Evolutionary conservation across 2,888 invertebrate genomes (phyloP).

Genomic region (Hirtodrosophila alboralis): DNA sequence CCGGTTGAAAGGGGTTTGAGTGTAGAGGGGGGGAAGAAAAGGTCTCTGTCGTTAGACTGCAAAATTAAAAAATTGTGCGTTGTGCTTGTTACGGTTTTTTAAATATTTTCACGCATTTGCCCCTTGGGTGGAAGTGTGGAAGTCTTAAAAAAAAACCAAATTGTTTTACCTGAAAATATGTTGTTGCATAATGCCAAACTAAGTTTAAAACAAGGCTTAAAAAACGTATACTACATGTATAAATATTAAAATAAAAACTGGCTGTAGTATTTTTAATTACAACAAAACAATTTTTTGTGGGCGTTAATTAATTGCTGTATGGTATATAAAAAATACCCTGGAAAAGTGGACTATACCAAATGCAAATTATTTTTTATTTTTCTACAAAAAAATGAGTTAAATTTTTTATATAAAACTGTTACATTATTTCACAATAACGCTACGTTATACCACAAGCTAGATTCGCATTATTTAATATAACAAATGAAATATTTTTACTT

Average conservation of each 20-base stretch:
- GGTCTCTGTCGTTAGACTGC: constrained; percentile 5
- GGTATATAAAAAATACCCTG: constrained; percentile 10
- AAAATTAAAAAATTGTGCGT: constrained; percentile 33
- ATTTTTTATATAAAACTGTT: too few species aligned
- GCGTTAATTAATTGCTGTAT: constrained; percentile 44
- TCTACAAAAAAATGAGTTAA: too few species aligned
- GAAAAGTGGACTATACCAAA: not conserved
- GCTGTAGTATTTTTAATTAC: constrained; percentile 62
- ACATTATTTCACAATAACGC: too few species aligned
- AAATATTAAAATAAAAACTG: constrained; percentile 10
- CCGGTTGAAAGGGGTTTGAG: constrained; percentile 1
- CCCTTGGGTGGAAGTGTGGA: not conserved
- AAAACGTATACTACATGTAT: constrained; percentile 1
- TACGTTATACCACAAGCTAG: too few species aligned
- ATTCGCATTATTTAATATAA: too few species aligned
- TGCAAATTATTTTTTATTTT: too few species aligned
- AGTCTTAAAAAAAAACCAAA: constrained; percentile 9
- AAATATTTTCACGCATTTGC: constrained; percentile 43
- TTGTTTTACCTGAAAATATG: constrained; percentile 13
- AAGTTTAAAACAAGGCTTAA: constrained; percentile 16
- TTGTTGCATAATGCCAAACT: constrained; percentile 56
- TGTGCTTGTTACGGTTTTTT: constrained; percentile 51
- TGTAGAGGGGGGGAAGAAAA: not conserved
- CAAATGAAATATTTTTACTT: not conserved
- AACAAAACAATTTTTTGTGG: constrained; percentile 46